Base-by-base conservation (phyloP, 2,888 invertebrate species). In the Carpatolechia fugitivella region DNA sequence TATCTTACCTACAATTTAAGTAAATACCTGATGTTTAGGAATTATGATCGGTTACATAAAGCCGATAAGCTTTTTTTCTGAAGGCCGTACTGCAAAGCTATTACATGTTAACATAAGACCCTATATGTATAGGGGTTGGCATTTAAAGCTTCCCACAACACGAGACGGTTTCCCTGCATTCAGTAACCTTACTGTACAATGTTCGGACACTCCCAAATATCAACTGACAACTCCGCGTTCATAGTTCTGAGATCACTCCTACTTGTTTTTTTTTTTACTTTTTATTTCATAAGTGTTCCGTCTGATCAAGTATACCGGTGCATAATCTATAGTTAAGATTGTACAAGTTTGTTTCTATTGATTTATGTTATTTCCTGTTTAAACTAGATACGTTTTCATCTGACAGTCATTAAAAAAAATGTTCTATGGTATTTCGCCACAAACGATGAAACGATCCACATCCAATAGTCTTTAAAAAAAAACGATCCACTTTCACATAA, bases 91-190 rank as follows among this genome's bases (percentile, higher is more conserved):
- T 44, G 44, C 44, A n/a, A 44, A 44, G 44, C 24, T n/a, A 16
- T 44, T 44, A 14, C 24, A 20, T 8, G 3, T 8, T 24, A 24
- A 4, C 24, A 10, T 41, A 41, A 20, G 41, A 20, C 20, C 18
- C 24, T n/a, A 11, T 20, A 36, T 10, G 18, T 5, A 6, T 8
- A 16, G 40, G 18, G 41, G 41, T 14, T 47, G 31, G 52, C 56
- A 52, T 60, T 65, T 73, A 72, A 76, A 76, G 76, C 74, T 72
- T 63, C 59, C 70, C 74, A 75, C 75, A 74, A 74, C 72, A 65
- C 65, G 56, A 62, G 62, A 64, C 65, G 63, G 60, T 65, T 60
- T 70, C 70, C 73, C 74, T 75, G 74, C 69, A 61, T 73, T 60
- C 68, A 72, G 63, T 67, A 70, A 72, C 59, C 67, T 61, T 57